Conservation (phyloP, 2,113 vertebrate genomes). For the Phoxinus phoxinus region DNA sequence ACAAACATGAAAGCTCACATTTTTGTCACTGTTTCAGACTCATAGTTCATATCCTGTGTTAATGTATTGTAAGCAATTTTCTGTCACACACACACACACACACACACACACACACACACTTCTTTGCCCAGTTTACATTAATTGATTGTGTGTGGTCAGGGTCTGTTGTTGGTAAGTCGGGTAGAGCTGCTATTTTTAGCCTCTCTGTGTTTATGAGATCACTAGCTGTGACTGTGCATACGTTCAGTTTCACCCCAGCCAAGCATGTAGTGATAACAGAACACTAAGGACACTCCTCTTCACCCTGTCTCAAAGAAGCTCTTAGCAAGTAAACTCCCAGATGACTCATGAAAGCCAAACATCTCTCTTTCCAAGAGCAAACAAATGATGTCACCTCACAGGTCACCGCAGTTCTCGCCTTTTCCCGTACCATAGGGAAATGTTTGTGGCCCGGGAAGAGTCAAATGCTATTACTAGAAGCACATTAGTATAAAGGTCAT, state of each 20-base stretch:
- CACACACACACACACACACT: background rate
- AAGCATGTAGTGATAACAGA: slow-evolving; percentile 31
- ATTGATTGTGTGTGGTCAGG: slow-evolving; percentile 26
- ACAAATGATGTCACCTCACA: slow-evolving; percentile 61
- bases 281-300: slow-evolving; percentile 4
- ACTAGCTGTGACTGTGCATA: slow-evolving; percentile 41
- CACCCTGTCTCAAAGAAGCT: slow-evolving; percentile 31
- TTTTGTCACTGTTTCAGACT: background rate
- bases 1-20: background rate
- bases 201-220: slow-evolving; percentile 43
- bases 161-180: slow-evolving; percentile 8
- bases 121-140: slow-evolving; percentile 3
- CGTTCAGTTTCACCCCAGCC: slow-evolving; percentile 25
- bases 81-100: background rate
- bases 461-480: background rate
- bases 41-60: background rate
- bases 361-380: slow-evolving; percentile 52
- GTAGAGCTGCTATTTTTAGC: slow-evolving; percentile 47
- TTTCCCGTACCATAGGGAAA: slow-evolving; percentile 39
- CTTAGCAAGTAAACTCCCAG: slow-evolving; percentile 36
- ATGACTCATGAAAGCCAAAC: slow-evolving; percentile 41
- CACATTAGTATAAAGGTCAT: background rate
- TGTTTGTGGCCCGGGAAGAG: background rate
- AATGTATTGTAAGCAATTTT: slow-evolving; percentile 1
- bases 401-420: slow-evolving; percentile 51